These are phyloP conservation scores for Bos indicus DNA, from an alignment of 2,113 vertebrate genomes.

Conservation along the genomic window DNA sequence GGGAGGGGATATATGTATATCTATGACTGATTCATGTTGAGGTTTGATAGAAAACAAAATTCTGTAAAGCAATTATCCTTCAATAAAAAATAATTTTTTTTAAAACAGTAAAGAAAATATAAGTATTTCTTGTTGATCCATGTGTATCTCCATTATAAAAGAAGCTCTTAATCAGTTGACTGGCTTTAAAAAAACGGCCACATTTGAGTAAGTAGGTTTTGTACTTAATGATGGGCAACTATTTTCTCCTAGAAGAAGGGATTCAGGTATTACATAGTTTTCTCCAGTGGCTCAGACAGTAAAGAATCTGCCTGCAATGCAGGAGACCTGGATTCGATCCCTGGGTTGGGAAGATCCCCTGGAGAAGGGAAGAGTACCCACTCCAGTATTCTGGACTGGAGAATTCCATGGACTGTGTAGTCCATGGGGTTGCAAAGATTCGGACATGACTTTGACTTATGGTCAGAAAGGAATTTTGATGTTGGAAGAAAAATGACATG, in stretches of 20 bases:
- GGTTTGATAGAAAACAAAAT: neutral
- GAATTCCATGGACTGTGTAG: neutral
- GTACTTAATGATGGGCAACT: neutral
- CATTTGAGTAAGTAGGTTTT: neutral
- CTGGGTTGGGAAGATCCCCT: neutral
- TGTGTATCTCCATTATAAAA: neutral
- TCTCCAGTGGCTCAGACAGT: neutral
- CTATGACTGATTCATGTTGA: neutral
- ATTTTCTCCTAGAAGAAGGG: neutral
- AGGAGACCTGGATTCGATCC: neutral
- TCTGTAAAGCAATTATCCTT: neutral
- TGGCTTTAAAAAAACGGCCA: neutral
- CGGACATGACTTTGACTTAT: neutral
- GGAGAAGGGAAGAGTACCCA: neutral
- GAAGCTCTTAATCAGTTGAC: neutral
- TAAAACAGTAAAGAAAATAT: neutral
- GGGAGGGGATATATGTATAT: neutral
- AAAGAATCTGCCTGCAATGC: neutral
- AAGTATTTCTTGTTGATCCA: neutral
- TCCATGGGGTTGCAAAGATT: neutral
- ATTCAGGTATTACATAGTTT: neutral
- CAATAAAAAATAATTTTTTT: neutral
- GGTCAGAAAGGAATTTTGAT: constrained; percentile 25
- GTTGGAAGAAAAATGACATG: neutral
- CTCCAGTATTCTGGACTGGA: neutral